phyloP scores from a whole-genome alignment of 2,888 invertebrate species.

The Platycheirus rosarum region DNA sequence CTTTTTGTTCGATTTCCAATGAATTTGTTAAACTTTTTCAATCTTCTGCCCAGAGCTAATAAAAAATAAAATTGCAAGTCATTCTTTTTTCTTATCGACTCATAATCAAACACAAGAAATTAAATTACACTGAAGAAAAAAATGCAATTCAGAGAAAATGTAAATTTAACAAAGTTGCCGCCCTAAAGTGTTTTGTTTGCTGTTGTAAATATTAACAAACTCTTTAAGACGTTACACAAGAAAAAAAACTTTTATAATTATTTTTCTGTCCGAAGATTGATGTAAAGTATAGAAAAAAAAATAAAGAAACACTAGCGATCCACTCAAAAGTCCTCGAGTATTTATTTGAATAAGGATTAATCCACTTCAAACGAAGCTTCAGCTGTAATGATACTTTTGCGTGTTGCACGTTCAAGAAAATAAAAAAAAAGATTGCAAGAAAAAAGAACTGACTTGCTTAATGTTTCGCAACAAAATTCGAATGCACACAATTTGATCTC shows the following conservation, averaged over 20 bases:
- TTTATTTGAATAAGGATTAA: slow-evolving; percentile 73
- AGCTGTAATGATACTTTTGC: slow-evolving; percentile 72
- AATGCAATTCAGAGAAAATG: slow-evolving; percentile 34
- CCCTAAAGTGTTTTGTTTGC: slow-evolving; percentile 69
- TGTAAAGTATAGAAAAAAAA: slow-evolving; percentile 45
- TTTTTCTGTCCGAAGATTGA: slow-evolving; percentile 39
- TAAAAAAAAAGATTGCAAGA: slow-evolving; percentile 5
- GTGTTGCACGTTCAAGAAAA: slow-evolving; percentile 65
- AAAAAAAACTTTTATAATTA: slow-evolving; percentile 53
- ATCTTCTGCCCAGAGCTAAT: slow-evolving; percentile 16
- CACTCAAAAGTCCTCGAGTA: slow-evolving; percentile 68
- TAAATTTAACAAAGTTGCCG: slow-evolving; percentile 68
- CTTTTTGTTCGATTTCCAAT: slow-evolving; percentile 36
- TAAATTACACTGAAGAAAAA: slow-evolving; percentile 18
- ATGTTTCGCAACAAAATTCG: slow-evolving; percentile 52
- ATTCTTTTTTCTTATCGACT: slow-evolving; percentile 61
- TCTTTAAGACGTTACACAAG: slow-evolving; percentile 53
- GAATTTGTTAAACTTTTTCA: slow-evolving; percentile 36
- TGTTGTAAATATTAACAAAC: slow-evolving; percentile 72
- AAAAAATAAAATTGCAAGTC: slow-evolving; percentile 62
- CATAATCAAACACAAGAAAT: slow-evolving; percentile 57
- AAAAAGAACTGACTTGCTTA: slow-evolving; percentile 50
- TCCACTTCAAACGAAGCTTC: slow-evolving; percentile 67
- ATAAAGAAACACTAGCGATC: slow-evolving; percentile 39
- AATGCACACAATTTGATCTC: slow-evolving; percentile 53